Conservation (phyloP, 2,888 invertebrate genomes). For the Amblyjoppa fuscipennis region DNA sequence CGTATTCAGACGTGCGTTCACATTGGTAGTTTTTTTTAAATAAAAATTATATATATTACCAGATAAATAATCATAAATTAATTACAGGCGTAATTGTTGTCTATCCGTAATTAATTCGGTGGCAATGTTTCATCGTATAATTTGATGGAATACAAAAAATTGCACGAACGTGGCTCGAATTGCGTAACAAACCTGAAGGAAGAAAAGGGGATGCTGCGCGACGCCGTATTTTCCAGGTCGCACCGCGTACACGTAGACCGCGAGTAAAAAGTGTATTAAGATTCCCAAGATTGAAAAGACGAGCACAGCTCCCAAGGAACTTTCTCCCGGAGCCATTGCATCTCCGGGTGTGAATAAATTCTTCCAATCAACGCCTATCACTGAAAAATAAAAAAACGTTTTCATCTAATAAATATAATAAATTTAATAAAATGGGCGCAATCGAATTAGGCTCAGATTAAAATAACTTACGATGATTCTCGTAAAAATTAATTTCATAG, state of each 20-base stretch:
- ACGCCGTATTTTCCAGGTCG: constrained; percentile 95
- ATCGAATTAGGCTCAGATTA: background rate
- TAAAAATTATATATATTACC: too few species aligned
- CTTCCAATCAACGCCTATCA: constrained; percentile 85
- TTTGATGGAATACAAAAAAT: too few species aligned
- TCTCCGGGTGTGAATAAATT: constrained; percentile 84
- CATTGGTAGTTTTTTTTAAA: too few species aligned
- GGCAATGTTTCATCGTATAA: too few species aligned
- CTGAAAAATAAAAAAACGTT: constrained; percentile 76
- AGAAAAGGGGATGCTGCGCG: constrained; percentile 93
- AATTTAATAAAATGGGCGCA: background rate
- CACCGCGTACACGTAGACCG: constrained; percentile 95
- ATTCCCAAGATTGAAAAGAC: constrained; percentile 91
- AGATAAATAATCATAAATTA: too few species aligned
- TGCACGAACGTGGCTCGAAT: constrained; percentile 21
- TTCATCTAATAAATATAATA: background rate
- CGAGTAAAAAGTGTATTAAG: constrained; percentile 90
- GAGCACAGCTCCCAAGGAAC: constrained; percentile 89
- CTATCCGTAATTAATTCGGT: too few species aligned
- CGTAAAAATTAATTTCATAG: constrained; percentile 80
- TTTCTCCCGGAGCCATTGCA: constrained; percentile 71
- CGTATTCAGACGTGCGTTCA: too few species aligned
- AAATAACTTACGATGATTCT: constrained; percentile 77
- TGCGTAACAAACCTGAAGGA: constrained; percentile 77
- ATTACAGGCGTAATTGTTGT: too few species aligned